Evolutionary conservation across 2,113 vertebrate genomes (phyloP).

Genomic region (Catharus minimus): DNA sequence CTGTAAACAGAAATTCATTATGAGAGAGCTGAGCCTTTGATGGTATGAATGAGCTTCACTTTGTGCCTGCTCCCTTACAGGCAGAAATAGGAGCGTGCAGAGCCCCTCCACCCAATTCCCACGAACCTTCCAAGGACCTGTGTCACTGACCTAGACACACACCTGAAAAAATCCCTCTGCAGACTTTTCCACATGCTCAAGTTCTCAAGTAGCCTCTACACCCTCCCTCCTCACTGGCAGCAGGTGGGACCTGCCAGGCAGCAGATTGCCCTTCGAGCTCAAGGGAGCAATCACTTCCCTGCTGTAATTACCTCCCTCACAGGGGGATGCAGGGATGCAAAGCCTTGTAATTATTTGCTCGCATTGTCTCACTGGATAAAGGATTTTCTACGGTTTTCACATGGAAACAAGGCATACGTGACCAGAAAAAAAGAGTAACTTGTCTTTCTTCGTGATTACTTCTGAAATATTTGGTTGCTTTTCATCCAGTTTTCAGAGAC

Average conservation of each 20-base stretch:
- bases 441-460: not conserved
- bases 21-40: not conserved
- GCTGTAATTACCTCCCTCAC: not conserved
- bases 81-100: not conserved
- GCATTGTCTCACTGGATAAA: not conserved
- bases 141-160: not conserved
- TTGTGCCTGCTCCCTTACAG: not conserved
- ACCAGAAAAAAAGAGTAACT: not conserved
- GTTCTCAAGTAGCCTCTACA: not conserved
- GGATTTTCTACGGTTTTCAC: not conserved
- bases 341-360: not conserved
- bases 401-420: fast-evolving
- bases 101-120: not conserved
- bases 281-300: not conserved
- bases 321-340: not conserved
- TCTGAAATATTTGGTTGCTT: not conserved
- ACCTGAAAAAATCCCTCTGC: not conserved
- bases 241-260: not conserved
- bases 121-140: not conserved
- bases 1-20: not conserved
- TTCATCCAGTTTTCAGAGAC: not conserved
- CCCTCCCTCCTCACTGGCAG: fast-evolving
- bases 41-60: not conserved
- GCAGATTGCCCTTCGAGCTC: not conserved
- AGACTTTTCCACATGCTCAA: not conserved